These are phyloP conservation scores for Sthenelais limicola DNA, from an alignment of 2,888 invertebrate species.

Conservation along the genomic window DNA sequence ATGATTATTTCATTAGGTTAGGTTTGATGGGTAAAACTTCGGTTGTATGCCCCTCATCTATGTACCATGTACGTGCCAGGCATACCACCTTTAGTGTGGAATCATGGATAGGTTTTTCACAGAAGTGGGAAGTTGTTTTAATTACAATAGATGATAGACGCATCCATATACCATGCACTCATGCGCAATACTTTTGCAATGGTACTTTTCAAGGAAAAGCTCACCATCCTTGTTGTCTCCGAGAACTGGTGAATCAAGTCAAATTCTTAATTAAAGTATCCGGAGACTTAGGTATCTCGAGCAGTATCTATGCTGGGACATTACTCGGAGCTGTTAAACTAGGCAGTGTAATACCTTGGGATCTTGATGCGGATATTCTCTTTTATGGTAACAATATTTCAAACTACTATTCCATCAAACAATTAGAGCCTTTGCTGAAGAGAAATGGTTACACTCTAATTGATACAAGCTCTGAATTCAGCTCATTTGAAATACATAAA, in stretches of 20 bases:
- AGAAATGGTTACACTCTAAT: too few species aligned
- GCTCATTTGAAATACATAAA: too few species aligned
- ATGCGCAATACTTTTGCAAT: too few species aligned
- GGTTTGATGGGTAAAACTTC: constrained; percentile 49
- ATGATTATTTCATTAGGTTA: constrained; percentile 64
- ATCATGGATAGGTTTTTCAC: constrained; percentile 44
- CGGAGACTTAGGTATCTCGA: constrained; percentile 53
- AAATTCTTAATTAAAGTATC: constrained; percentile 56
- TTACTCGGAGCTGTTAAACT: constrained; percentile 68
- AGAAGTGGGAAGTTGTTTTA: constrained; percentile 46
- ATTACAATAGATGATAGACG: too few species aligned
- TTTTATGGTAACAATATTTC: constrained; percentile 54
- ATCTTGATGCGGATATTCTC: constrained; percentile 63
- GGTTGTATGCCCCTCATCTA: constrained; percentile 64
- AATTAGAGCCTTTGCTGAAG: too few species aligned
- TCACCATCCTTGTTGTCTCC: constrained; percentile 59
- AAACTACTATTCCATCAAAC: too few species aligned
- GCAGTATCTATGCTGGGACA: constrained; percentile 65
- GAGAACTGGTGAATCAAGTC: constrained; percentile 54
- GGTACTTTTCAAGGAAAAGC: constrained; percentile 39
- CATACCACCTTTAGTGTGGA: neutral
- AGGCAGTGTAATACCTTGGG: constrained; percentile 66
- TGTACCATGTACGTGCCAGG: constrained; percentile 58
- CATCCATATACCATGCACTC: too few species aligned
- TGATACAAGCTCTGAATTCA: too few species aligned